A percentile compares a stretch with the other conserved stretches of the same genome.
phyloP scores from a whole-genome alignment of 2,113 vertebrate genomes.

The Stictonetta naevosa region DNA sequence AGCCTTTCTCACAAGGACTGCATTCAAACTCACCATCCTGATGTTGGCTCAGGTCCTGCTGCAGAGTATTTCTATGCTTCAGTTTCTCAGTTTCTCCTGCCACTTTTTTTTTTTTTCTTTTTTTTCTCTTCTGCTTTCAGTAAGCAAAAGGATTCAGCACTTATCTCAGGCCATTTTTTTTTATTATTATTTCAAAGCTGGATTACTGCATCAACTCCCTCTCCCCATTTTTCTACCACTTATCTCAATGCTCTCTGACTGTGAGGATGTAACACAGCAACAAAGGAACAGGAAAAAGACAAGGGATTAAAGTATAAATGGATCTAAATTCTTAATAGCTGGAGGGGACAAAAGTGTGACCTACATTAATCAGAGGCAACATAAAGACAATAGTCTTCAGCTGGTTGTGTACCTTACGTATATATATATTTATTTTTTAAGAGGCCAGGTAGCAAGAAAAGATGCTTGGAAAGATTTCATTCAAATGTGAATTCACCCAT shows the following conservation, averaged over 20 bases:
- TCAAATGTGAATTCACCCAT: not conserved
- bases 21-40: not conserved
- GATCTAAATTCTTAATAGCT: constrained; percentile 48
- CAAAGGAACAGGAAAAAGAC: constrained; percentile 31
- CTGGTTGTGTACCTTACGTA: not conserved
- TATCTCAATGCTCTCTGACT: constrained; percentile 38
- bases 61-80: not conserved
- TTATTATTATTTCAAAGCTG: constrained; percentile 34
- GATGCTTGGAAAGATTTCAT: not conserved
- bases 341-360: constrained; percentile 20
- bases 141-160: not conserved
- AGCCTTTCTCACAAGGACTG: not conserved
- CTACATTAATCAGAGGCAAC: constrained; percentile 36
- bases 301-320: constrained; percentile 49
- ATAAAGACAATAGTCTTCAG: not conserved
- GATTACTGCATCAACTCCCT: constrained; percentile 48
- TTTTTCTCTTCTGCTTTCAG: not conserved
- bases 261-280: constrained; percentile 43
- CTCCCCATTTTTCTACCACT: constrained; percentile 43
- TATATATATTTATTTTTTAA: not conserved
- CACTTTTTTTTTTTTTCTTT: not conserved
- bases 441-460: not conserved
- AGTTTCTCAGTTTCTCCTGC: constrained; percentile 48
- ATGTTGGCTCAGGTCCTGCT: not conserved
- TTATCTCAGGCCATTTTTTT: constrained; percentile 13